These are phyloP conservation scores for Chironomus tentans DNA, from an alignment of 2,888 invertebrate genomes.

Conservation along the genomic window DNA sequence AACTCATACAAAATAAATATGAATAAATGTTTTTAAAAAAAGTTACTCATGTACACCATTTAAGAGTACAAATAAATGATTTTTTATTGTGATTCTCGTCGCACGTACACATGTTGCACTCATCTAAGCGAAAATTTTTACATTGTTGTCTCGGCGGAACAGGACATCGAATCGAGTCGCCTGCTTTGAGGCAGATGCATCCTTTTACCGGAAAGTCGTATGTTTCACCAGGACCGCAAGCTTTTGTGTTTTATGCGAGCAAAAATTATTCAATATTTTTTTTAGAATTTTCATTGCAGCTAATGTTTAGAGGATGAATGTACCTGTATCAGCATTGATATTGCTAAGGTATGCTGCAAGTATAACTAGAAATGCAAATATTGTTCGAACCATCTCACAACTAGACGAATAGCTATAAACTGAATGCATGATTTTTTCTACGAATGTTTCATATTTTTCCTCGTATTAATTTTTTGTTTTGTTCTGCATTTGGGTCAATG, in stretches of 20 bases:
- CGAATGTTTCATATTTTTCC: no score
- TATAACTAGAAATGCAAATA: slow-evolving; percentile 7
- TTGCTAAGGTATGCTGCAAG: background rate
- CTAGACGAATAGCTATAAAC: background rate
- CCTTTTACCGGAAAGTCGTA: slow-evolving; percentile 8
- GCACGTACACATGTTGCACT: slow-evolving; percentile 18
- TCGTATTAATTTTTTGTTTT: background rate
- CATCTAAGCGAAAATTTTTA: slow-evolving; percentile 6
- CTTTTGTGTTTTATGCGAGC: background rate
- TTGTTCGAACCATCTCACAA: background rate
- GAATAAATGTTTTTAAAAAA: background rate
- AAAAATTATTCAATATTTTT: no score
- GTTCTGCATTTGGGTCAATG: slow-evolving; percentile 2
- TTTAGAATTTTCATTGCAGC: no score
- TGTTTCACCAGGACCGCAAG: slow-evolving; percentile 6
- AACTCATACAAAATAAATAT: background rate
- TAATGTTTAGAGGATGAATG: background rate
- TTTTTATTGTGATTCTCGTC: background rate
- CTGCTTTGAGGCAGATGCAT: background rate
- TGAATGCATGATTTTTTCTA: background rate
- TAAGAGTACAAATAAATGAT: slow-evolving; percentile 4
- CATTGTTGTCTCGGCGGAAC: slow-evolving; percentile 6
- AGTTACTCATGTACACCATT: slow-evolving; percentile 12
- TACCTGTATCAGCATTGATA: slow-evolving; percentile 5
- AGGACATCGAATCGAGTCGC: background rate